Conservation (phyloP, 2,888 invertebrate genomes). For the Bellardia bayeri region DNA sequence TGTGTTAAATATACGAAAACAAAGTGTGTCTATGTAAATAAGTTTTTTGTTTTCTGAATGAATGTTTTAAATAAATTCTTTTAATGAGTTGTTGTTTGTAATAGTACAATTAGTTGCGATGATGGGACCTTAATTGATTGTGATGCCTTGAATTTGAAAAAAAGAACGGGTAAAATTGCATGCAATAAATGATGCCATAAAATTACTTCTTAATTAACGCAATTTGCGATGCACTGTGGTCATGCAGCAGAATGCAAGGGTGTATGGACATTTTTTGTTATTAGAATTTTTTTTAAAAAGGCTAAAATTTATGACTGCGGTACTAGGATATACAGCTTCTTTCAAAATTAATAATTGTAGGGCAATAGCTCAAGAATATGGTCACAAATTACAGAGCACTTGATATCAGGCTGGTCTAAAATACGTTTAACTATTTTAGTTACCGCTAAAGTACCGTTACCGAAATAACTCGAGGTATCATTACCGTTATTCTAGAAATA, state of each 20-base stretch:
- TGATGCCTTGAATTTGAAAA: conserved; percentile 65
- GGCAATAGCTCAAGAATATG: too few relatives aligned
- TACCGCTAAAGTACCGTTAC: too few relatives aligned
- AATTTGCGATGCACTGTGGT: conserved; percentile 51
- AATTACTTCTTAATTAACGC: conserved; percentile 55
- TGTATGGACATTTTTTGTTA: too few relatives aligned
- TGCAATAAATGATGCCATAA: conserved; percentile 37
- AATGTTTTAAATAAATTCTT: conserved; percentile 60
- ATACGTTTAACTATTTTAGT: too few relatives aligned
- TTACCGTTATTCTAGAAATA: too few relatives aligned
- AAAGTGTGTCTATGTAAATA: conserved; percentile 26
- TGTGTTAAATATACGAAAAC: background rate
- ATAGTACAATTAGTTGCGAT: conserved; percentile 69
- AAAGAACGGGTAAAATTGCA: background rate
- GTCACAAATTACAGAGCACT: too few relatives aligned
- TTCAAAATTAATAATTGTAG: too few relatives aligned
- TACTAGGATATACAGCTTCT: too few relatives aligned
- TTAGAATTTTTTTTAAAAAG: too few relatives aligned
- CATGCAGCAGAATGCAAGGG: background rate
- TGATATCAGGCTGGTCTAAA: too few relatives aligned
- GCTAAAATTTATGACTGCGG: too few relatives aligned
- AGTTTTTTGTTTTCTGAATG: conserved; percentile 45
- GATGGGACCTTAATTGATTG: conserved; percentile 77
- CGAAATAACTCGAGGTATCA: too few relatives aligned
- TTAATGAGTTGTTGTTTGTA: conserved; percentile 51